These are phyloP conservation scores for Pseudococcus viburni DNA, from an alignment of 2,888 invertebrate genomes.

Conservation along the genomic window DNA sequence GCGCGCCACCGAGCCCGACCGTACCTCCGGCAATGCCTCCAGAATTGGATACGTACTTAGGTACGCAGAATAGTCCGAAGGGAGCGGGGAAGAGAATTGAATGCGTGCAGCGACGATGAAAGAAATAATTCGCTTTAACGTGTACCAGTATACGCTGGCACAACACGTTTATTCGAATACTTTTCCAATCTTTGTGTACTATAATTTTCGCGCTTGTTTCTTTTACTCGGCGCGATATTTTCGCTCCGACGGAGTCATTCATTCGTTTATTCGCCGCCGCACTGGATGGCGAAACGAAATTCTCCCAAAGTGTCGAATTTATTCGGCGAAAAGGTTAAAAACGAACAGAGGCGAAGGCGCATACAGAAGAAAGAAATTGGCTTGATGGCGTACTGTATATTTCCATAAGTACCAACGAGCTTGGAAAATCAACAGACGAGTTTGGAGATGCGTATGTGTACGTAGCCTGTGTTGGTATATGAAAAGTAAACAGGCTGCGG, in stretches of 20 bases:
- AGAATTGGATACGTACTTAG: not conserved
- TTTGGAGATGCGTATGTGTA: not conserved
- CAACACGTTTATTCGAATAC: constrained; percentile 35
- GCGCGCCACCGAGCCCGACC: not conserved
- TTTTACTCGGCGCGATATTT: constrained; percentile 6
- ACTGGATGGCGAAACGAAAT: not conserved
- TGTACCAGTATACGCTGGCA: not conserved
- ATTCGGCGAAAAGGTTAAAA: not conserved
- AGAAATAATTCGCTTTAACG: constrained; percentile 44
- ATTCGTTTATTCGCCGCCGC: not conserved
- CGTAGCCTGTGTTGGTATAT: not conserved
- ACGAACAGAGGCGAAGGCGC: not conserved
- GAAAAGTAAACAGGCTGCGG: not conserved
- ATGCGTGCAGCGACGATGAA: constrained; percentile 35
- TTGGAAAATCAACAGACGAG: not conserved
- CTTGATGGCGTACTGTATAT: not conserved
- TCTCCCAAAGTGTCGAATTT: constrained; percentile 7
- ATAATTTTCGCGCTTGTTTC: constrained; percentile 41
- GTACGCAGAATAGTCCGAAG: not conserved
- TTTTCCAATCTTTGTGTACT: constrained; percentile 19
- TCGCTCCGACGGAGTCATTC: constrained; percentile 4
- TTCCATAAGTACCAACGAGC: not conserved
- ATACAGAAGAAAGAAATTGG: not conserved
- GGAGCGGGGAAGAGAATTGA: not conserved
- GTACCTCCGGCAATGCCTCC: not conserved